Conservation (phyloP, 1,140 invertebrate genomes). For the Lepidostoma basale region DNA sequence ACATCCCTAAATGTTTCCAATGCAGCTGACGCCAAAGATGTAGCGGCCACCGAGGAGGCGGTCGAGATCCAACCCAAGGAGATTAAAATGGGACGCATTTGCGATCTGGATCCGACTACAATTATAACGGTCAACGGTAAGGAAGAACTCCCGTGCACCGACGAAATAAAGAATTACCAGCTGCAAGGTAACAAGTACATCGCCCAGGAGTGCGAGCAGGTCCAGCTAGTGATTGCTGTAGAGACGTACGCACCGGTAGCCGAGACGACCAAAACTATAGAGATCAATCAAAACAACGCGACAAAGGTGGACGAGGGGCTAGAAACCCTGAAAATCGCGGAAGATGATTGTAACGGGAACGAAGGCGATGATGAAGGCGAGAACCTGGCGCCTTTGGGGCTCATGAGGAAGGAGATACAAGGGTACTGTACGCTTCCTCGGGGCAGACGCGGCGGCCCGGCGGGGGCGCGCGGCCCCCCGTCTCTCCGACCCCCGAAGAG, state of each 20-base stretch:
- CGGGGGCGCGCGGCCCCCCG: constrained; percentile 43
- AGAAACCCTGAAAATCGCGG: constrained; percentile 1
- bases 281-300: constrained; percentile 41
- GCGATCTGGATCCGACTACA: constrained; percentile 54
- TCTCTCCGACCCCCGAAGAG: constrained; percentile 67
- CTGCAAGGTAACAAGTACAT: constrained; percentile 39
- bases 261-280: constrained; percentile 39
- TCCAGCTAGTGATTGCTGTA: constrained; percentile 35
- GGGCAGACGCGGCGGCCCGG: constrained; percentile 46
- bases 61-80: constrained; percentile 24
- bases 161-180: constrained; percentile 50
- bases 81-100: constrained; percentile 53
- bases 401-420: constrained; percentile 48
- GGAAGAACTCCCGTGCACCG: constrained; percentile 68
- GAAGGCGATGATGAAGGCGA: constrained; percentile 46
- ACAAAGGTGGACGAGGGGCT: constrained; percentile 3
- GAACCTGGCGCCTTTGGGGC: constrained; percentile 27
- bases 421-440: constrained; percentile 55
- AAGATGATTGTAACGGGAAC: constrained; percentile 43
- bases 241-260: constrained; percentile 34
- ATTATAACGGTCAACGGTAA: constrained; percentile 68
- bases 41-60: constrained; percentile 15
- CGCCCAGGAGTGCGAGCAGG: constrained; percentile 37
- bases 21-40: constrained; percentile 37
- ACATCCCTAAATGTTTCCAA: constrained; percentile 54